Evolutionary conservation across 2,888 invertebrate species (phyloP).

Genomic region (Encarsia formosa): DNA sequence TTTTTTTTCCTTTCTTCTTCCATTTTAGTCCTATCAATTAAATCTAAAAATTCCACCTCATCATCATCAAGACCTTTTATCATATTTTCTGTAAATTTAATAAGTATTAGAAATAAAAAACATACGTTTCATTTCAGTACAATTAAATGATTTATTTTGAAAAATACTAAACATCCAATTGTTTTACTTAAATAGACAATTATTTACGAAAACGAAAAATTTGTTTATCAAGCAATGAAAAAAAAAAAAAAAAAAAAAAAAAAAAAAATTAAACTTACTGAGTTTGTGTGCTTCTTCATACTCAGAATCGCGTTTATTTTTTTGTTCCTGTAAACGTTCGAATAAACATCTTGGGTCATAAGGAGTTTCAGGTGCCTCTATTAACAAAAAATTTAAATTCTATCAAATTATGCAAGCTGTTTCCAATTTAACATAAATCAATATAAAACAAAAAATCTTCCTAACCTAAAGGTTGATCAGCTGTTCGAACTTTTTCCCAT

Average conservation of each 20-base stretch:
- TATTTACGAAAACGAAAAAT: no score
- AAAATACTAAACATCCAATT: no score
- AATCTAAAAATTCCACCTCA: conserved; percentile 89
- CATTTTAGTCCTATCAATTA: conserved; percentile 81
- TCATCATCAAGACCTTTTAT: conserved; percentile 92
- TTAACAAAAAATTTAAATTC: conserved; percentile 35
- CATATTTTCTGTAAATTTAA: conserved; percentile 66
- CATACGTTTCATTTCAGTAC: neutral
- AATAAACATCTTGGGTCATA: conserved; percentile 84
- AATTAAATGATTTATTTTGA: no score
- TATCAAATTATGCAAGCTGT: neutral
- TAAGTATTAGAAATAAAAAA: no score
- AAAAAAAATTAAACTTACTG: conserved; percentile 61
- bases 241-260: no score
- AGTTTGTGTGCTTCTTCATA: conserved; percentile 93
- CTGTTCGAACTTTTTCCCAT: conserved; percentile 92
- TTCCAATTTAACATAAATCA: neutral
- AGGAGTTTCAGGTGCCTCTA: conserved; percentile 85
- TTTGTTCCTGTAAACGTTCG: conserved; percentile 89
- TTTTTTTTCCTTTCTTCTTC: conserved; percentile 80
- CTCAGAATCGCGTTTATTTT: conserved; percentile 85
- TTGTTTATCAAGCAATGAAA: no score
- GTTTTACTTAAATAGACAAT: no score
- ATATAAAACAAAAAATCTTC: conserved; percentile 17
- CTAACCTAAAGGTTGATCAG: conserved; percentile 84